Percentiles rank a stretch among this genome's conserved stretches.
Conservation (phyloP, 1,140 invertebrate genomes). For the Drosophila sturtevanti region DNA sequence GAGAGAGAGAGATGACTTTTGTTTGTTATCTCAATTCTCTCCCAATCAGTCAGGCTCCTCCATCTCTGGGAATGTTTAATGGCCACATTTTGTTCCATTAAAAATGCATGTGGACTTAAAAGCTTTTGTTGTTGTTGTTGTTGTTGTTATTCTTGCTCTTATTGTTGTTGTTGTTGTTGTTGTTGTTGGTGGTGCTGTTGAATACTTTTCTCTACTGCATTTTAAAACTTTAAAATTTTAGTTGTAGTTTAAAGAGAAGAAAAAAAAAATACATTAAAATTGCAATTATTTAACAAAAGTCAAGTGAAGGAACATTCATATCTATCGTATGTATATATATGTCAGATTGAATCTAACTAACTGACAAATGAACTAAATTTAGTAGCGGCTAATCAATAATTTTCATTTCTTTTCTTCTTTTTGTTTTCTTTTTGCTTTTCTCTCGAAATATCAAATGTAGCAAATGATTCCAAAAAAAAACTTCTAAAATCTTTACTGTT, state of each 20-base stretch:
- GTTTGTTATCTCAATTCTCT: constrained; percentile 18
- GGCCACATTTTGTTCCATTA: constrained; percentile 78
- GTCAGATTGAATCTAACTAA: too few relatives aligned
- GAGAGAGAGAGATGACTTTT: constrained; percentile 18
- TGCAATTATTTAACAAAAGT: too few relatives aligned
- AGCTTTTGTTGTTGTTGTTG: constrained; percentile 66
- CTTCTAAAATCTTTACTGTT: constrained; percentile 43
- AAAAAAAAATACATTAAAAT: neutral
- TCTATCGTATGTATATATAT: too few relatives aligned
- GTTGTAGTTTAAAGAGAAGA: neutral
- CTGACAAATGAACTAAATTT: too few relatives aligned
- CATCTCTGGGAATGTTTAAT: constrained; percentile 71
- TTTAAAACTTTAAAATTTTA: neutral
- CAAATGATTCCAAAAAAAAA: too few relatives aligned
- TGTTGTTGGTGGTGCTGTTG: constrained; percentile 11
- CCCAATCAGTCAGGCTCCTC: constrained; percentile 33
- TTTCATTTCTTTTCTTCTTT: too few relatives aligned
- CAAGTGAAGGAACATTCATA: too few relatives aligned
- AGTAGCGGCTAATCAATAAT: too few relatives aligned
- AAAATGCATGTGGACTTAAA: constrained; percentile 78
- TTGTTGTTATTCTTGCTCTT: constrained; percentile 26
- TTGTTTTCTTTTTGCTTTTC: too few relatives aligned
- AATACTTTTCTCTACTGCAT: constrained; percentile 33
- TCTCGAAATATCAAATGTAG: too few relatives aligned
- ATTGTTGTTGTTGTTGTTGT: constrained; percentile 17